Base-by-base conservation (phyloP, 2,888 invertebrate species). In the Xanthostigma xanthostigma region DNA sequence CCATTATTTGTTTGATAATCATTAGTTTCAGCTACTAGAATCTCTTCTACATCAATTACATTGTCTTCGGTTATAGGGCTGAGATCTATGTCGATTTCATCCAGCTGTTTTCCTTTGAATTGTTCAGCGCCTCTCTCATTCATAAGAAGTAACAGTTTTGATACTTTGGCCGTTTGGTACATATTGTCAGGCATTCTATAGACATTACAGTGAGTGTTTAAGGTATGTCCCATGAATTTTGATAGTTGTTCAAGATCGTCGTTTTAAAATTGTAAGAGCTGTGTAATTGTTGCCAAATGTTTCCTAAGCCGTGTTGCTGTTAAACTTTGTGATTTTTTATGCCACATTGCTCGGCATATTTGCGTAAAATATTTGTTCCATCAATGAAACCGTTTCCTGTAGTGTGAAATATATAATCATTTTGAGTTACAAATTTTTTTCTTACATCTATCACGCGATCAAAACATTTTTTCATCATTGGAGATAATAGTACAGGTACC, bases 91-190 rank as follows among this genome's bases (percentile, higher is more conserved):
- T 52, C 36, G 33, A 52, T 53, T 13, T 53, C 48, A 38, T 52
- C 49, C 36, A 54, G 40, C 10, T 39, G 10, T 41, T 46, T 51
- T 13, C 54, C 54, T 47, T 50, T 51, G 35, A 48, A 51, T 39
- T 49, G 14, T 36, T 51, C 51, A n/a, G 33, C 36, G 33, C 51
- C 49, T 37, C 48, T 49, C 27, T 50, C 42, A n/a, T 41, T 38
- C 44, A 49, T 49, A n/a, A 52, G 40, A 9, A 53, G 41, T n/a
- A n/a, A n/a, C n/a, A n/a, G n/a, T n/a, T n/a, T n/a, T 9, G 53
- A 53, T 8, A 53, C 46, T 48, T 53, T 53, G 2, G 53, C 53
- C 6, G 55, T 53, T 46, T 53, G 53, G 41, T 53, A 55, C 10
- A 50, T 44, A n/a, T 49, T 46, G 38, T 53, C 55, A 5, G 52